These are phyloP conservation scores for Samia ricini DNA, from an alignment of 1,140 invertebrate genomes.

Conservation along the genomic window DNA sequence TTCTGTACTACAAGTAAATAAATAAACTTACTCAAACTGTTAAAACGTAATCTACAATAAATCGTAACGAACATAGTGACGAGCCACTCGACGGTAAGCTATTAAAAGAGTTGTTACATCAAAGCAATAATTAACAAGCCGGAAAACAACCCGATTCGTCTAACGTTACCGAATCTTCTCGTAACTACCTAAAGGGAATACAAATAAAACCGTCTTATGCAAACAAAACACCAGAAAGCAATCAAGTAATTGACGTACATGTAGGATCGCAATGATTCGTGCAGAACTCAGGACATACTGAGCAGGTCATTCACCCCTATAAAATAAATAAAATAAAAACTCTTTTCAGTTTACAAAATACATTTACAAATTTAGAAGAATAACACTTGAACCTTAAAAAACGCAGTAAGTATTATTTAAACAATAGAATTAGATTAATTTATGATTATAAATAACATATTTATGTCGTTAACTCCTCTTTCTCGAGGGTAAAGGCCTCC, in stretches of 20 bases:
- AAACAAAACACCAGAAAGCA: constrained; percentile 38
- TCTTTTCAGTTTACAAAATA: too few relatives aligned
- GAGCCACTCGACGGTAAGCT: background rate
- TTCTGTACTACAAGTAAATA: background rate
- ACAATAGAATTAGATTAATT: too few relatives aligned
- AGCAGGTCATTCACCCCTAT: too few relatives aligned
- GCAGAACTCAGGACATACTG: too few relatives aligned
- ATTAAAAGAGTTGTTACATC: background rate
- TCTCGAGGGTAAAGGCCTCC: too few relatives aligned
- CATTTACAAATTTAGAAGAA: too few relatives aligned
- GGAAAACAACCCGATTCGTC: background rate
- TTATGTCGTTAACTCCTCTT: too few relatives aligned
- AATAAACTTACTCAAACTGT: background rate
- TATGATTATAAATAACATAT: too few relatives aligned
- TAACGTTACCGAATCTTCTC: background rate
- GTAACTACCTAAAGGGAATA: background rate
- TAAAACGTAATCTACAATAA: background rate
- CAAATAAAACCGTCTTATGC: constrained; percentile 9
- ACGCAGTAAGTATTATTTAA: too few relatives aligned
- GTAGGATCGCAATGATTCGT: background rate
- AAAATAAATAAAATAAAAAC: too few relatives aligned
- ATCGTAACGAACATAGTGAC: background rate
- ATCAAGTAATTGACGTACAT: constrained; percentile 38
- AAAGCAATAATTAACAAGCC: background rate
- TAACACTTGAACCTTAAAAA: too few relatives aligned